Evolutionary conservation across 2,113 vertebrate species (phyloP), one percentile per base, ranked within the genome.

Genomic region (Pelecanus crispus): DNA sequence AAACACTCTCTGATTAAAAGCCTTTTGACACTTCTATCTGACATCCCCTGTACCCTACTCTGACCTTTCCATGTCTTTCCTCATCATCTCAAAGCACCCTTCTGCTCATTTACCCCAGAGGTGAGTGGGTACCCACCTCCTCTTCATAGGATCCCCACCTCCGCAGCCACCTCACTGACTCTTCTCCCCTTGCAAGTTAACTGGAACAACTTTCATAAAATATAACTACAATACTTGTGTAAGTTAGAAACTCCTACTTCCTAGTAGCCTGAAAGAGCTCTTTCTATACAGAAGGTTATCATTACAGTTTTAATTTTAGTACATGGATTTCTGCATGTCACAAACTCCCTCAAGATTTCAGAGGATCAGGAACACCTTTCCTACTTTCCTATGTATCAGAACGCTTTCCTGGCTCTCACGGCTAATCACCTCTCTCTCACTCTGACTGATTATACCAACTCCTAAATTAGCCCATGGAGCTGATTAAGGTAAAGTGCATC

Each of bases 81-180:
- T 2, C 6, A 1, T 28, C 0, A 13, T 25, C 18, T 34, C 25
- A 53, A 82, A 86, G 3, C 7, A 47, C 4, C 2, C 15, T 66
- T 66, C 61, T 62, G 6, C 31, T 71, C 24, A 62, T 81, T 70
- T 66, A 56, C 11, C 7, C 6, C 18, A 70, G n/a, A 75, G 3
- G 2, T 45, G 4, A 62, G 6, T 49, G 28, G 2, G 15, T 65
- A 86, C 12, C 7, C 36, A 74, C 9, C 5, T 90, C 2, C 7
- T 62, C 3, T 81, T 56, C 5, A 6, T 26, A 18, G 24, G 11
- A 29, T 11, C 4, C 5, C 3, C 19, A 52, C 1, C 8, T 34
- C 17, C 1, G 3, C 10, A 94, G 6, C 10, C 19, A 50, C 3
- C 3, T 3, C 7, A 38, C 8, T 49, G 22, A 44, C 8, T 50